These are phyloP conservation scores for Atta texana DNA, from an alignment of 1,140 invertebrate species.

Conservation along the genomic window DNA sequence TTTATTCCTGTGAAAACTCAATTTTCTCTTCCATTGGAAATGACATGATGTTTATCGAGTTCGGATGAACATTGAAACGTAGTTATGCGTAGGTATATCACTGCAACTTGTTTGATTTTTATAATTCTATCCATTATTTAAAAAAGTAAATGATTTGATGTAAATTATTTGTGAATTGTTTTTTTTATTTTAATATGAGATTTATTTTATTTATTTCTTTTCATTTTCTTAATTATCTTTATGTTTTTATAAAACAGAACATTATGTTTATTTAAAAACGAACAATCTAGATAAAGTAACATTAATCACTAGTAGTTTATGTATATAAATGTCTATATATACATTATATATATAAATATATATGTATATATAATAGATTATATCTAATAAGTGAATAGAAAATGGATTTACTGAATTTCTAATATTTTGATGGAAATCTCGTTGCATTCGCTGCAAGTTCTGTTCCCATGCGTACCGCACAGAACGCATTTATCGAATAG, in stretches of 20 bases:
- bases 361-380: background rate
- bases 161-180: background rate
- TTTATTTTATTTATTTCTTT: background rate
- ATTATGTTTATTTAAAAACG: background rate
- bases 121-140: slow-evolving; percentile 22
- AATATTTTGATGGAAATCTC: slow-evolving; percentile 52
- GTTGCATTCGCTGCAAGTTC: slow-evolving; percentile 60
- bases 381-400: background rate
- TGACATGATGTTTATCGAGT: slow-evolving; percentile 49
- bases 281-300: background rate
- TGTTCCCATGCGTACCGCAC: slow-evolving; percentile 47
- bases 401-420: slow-evolving; percentile 11
- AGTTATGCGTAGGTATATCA: slow-evolving; percentile 12
- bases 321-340: no score
- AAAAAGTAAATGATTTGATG: background rate
- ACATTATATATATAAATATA: no score
- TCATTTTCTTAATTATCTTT: background rate
- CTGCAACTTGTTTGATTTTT: slow-evolving; percentile 32
- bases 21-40: slow-evolving; percentile 44
- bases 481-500: slow-evolving; percentile 57
- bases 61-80: slow-evolving; percentile 30
- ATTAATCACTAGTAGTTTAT: background rate
- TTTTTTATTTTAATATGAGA: background rate
- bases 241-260: background rate
- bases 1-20: slow-evolving; percentile 37